A percentile compares a stretch with the other conserved stretches of the same genome.
These are phyloP conservation scores for Platycnemis pennipes DNA, from an alignment of 2,888 invertebrate species.

Conservation along the genomic window DNA sequence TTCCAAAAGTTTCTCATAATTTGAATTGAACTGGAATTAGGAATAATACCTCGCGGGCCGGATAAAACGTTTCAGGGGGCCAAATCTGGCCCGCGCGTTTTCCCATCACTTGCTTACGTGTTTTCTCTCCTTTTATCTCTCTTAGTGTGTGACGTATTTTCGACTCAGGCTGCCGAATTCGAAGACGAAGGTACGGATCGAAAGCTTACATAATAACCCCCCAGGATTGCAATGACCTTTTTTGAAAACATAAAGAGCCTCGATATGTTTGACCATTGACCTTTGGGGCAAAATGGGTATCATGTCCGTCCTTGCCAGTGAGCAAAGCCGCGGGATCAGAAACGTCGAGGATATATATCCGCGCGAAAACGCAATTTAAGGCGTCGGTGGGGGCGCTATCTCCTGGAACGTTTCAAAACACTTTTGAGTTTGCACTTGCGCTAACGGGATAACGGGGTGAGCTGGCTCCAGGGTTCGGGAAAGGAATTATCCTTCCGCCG, in stretches of 20 bases:
- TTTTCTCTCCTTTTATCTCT: too few relatives aligned
- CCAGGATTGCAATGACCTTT: too few relatives aligned
- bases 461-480: not conserved
- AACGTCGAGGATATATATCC: not conserved
- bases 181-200: too few relatives aligned
- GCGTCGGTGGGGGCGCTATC: not conserved
- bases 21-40: too few relatives aligned
- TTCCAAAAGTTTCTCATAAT: too few relatives aligned
- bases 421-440: not conserved
- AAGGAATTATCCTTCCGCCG: not conserved
- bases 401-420: slow-evolving; percentile 8
- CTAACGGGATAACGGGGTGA: not conserved
- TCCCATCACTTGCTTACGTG: too few relatives aligned
- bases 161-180: too few relatives aligned
- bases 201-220: too few relatives aligned
- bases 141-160: too few relatives aligned
- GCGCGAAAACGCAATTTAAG: not conserved
- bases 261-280: not conserved
- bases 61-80: too few relatives aligned
- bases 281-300: not conserved
- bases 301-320: not conserved
- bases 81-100: too few relatives aligned
- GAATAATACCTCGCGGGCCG: too few relatives aligned
- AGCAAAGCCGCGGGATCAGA: not conserved
- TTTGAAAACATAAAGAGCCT: not conserved